Evolutionary conservation across 2,797 vertebrate species (phyloP), one percentile per base, ranked within the genome.

Genomic region (Spinus pinus): DNA sequence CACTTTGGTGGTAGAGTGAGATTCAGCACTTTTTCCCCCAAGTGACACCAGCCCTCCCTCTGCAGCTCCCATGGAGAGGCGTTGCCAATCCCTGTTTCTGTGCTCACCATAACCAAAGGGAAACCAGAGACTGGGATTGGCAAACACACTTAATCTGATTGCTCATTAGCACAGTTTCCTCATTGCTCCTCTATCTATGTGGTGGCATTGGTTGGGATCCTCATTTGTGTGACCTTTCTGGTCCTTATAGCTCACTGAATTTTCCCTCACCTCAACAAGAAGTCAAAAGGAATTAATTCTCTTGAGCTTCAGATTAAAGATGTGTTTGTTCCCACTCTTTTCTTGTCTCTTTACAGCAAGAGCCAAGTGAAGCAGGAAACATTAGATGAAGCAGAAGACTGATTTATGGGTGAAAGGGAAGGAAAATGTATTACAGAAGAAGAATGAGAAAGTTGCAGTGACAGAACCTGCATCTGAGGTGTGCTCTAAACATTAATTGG

Each of bases 41-140:
- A 5, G 42, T 2, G 1, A 12, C 4, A 30, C 4, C 27, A 67
- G 21, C 0, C 0, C 4, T 75, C 33, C 25, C 28, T 78, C 58
- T 25, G 11, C 20, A 44, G 28, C 13, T 74, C 27, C 37, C 8
- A 15, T 4, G 13, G 24, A 54, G 41, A 46, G 71, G 23, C 24
- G 7, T 2, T 42, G 31, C 30, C 24, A 74, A 10, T 54, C 86
- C 61, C 23, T 49, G 3, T 16, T 81, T 57, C 57, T 57, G 2
- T 3, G 3, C 50, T n/a, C 9, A 3, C 1, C 5, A 28, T 3
- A 71, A 53, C 14, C 25, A 44, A 66, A 64, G 10, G 14, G 13
- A 82, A 91, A 47, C 9, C 1, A 1, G 60, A 33, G 12, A 17
- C 10, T 30, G 60, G 49, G 12, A n/a, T n/a, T n/a, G 47, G 27